Base-by-base conservation (phyloP, 2,113 vertebrate species). In the Nannospalax galili region DNA sequence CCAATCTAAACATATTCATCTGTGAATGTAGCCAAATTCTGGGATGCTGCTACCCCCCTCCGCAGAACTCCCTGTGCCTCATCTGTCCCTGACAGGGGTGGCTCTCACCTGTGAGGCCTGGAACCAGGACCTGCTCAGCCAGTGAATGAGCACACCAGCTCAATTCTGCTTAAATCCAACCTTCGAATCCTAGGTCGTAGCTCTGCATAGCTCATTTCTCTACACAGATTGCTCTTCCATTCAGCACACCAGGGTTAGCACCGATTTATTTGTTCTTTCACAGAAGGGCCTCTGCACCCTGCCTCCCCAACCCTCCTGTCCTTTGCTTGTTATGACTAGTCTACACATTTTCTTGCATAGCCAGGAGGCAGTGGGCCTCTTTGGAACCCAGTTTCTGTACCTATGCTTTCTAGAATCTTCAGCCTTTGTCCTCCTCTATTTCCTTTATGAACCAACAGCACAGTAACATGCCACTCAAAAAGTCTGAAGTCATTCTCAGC, bases 401-500 rank as follows among this genome's bases (percentile, higher is more conserved):
- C 20, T 40, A 5, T 24, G 12, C 17, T 42, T 81, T 84, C 74
- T 89, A 20, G 64, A 86, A 64, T n/a, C 80, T 81, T 60, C 45
- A 82, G n/a, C 70, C 28, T 40, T 74, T 5, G 1, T 40, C 32
- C 48, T 19, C 45, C 64, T 24, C 30, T 3, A 22, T 52, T 79
- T 73, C 77, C 85, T 94, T 30, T 91, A 30, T 67, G 37, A 84
- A 67, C 58, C 40, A 94, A 20, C 1, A 7, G 35, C 14, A 10
- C 28, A 42, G 11, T 48, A 45, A 37, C 10, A 0, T 40, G 35
- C 56, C 40, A 58, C 8, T 74, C 82, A 62, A 24, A 84, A 92
- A 64, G 58, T 74, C 84, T 92, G 28, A 40, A 88, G n/a, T 89
- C 64, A n/a, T 70, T 64, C 32, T 84, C n/a, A 11, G 65, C 74